These are phyloP conservation scores for Eurosta solidaginis DNA, from an alignment of 1,140 invertebrate species.

Conservation along the genomic window DNA sequence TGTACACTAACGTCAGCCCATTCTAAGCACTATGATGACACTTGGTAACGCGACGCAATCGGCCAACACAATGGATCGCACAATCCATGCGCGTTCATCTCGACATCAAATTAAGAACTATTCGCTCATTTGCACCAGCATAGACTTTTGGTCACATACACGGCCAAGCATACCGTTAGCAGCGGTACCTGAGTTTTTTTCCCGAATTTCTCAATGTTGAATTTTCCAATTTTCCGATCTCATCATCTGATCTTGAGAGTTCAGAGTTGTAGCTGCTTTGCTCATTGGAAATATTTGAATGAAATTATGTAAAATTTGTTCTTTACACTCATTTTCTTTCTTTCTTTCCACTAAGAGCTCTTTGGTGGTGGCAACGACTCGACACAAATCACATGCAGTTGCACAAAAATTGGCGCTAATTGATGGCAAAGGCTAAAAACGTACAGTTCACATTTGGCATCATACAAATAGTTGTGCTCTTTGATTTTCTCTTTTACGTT, in stretches of 20 bases:
- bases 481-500: neutral
- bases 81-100: slow-evolving; percentile 2
- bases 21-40: neutral
- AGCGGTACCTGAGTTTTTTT: neutral
- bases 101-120: slow-evolving; percentile 30
- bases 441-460: neutral
- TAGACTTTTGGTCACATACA: neutral
- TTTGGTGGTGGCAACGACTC: too few species aligned
- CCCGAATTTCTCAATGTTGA: neutral
- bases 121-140: neutral
- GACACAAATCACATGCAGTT: neutral
- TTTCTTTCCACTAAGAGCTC: neutral
- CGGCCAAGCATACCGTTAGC: neutral
- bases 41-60: neutral
- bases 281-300: neutral
- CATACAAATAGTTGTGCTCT: neutral
- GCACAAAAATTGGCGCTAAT: neutral
- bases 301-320: neutral
- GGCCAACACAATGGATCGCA: neutral
- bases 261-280: neutral
- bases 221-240: too few species aligned
- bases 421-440: neutral
- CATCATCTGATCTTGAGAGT: neutral
- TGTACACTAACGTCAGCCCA: neutral
- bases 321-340: neutral